phyloP scores from a whole-genome alignment of 2,888 invertebrate genomes.

The Achlya flavicornis region DNA sequence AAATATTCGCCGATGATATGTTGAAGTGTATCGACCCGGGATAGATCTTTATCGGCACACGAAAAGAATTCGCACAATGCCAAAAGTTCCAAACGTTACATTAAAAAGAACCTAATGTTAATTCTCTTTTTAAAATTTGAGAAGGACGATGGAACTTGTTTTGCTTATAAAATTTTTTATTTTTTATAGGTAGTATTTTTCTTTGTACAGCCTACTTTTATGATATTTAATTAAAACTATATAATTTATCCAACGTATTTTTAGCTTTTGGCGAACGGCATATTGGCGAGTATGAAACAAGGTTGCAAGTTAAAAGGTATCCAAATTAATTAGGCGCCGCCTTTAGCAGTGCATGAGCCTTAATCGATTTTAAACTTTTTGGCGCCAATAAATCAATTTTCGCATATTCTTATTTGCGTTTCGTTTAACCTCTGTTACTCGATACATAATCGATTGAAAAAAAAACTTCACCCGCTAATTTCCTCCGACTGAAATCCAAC shows the following conservation, averaged over 20 bases:
- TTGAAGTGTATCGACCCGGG: constrained; percentile 60
- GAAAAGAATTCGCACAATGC: constrained; percentile 39
- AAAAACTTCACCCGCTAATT: constrained; percentile 52
- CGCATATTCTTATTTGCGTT: constrained; percentile 47
- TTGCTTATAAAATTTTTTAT: neutral
- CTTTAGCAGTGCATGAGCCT: constrained; percentile 50
- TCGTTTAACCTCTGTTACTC: constrained; percentile 47
- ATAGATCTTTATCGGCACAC: constrained; percentile 18
- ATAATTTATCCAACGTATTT: neutral
- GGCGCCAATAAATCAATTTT: constrained; percentile 55
- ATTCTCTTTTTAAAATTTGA: constrained; percentile 20
- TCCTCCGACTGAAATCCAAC: constrained; percentile 50
- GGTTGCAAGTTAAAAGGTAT: constrained; percentile 30
- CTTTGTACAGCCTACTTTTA: neutral
- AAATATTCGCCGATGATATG: constrained; percentile 76
- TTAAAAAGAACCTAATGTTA: constrained; percentile 15
- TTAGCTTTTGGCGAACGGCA: neutral
- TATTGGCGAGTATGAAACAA: constrained; percentile 10
- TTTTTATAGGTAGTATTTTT: neutral
- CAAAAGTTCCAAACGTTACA: constrained; percentile 32
- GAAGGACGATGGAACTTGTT: neutral
- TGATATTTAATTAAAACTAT: neutral
- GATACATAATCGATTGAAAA: constrained; percentile 39
- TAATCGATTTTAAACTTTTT: constrained; percentile 52
- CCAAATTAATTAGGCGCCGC: constrained; percentile 51